A percentile compares a stretch with the other conserved stretches of the same genome.
Conservation (phyloP, 2,797 vertebrate species). For the Pangasius djambal region DNA sequence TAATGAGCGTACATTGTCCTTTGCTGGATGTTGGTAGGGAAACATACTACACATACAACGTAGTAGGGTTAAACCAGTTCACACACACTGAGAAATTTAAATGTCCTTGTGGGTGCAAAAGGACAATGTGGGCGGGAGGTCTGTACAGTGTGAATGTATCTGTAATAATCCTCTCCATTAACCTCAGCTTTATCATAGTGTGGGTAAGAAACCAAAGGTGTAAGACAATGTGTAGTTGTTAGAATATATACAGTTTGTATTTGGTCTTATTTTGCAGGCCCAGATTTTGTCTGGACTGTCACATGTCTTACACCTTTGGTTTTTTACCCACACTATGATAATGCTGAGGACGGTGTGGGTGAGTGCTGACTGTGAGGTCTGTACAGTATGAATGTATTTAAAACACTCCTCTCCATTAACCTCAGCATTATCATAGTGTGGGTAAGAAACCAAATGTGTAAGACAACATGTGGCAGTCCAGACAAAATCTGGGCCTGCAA, state of each 20-base stretch:
- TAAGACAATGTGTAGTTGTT: slow-evolving; percentile 10
- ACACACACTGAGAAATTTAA: slow-evolving; percentile 22
- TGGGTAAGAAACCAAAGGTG: slow-evolving; percentile 46
- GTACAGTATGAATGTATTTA: slow-evolving; percentile 60
- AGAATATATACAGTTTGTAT: background rate
- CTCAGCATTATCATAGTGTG: slow-evolving; percentile 66
- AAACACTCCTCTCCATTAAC: slow-evolving; percentile 53
- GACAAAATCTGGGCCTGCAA: slow-evolving; percentile 6
- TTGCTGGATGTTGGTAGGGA: background rate
- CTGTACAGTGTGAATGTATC: slow-evolving; percentile 59
- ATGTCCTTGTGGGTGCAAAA: slow-evolving; percentile 42
- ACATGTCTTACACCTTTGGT: slow-evolving; percentile 37
- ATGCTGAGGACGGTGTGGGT: slow-evolving; percentile 57
- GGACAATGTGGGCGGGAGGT: slow-evolving; percentile 59
- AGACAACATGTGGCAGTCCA: slow-evolving; percentile 1
- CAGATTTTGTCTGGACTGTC: background rate
- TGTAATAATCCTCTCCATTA: slow-evolving; percentile 45
- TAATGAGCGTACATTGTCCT: background rate
- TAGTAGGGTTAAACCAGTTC: slow-evolving; percentile 24
- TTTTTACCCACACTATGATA: slow-evolving; percentile 57
- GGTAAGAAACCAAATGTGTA: slow-evolving; percentile 44
- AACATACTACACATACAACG: no score
- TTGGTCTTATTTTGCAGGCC: background rate
- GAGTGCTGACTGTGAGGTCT: slow-evolving; percentile 57
- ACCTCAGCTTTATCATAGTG: slow-evolving; percentile 68